These are phyloP conservation scores for Crotophaga sulcirostris DNA, from an alignment of 2,113 vertebrate genomes.

Conservation along the genomic window DNA sequence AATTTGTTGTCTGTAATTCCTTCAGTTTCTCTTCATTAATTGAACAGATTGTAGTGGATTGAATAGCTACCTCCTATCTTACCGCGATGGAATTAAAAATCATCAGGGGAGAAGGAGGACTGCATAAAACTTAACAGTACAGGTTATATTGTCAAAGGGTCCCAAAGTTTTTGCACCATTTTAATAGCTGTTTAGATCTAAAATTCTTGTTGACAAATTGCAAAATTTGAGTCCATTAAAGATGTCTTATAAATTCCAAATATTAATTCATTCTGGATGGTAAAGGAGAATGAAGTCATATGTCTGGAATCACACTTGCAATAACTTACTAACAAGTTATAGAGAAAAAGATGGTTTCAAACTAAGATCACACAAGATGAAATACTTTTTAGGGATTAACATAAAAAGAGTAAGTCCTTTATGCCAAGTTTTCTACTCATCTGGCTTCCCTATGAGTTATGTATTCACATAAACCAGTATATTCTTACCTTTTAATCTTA, in stretches of 20 bases:
- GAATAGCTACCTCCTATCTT: background rate
- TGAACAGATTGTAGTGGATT: background rate
- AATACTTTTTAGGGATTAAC: background rate
- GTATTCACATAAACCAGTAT: background rate
- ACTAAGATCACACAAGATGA: background rate
- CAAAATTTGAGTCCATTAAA: background rate
- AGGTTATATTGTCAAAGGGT: background rate
- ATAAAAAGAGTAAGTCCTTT: background rate
- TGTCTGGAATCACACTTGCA: background rate
- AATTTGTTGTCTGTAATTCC: background rate
- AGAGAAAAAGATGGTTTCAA: background rate
- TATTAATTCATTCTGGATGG: background rate
- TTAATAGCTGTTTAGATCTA: background rate
- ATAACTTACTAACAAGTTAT: background rate
- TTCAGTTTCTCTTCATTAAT: background rate
- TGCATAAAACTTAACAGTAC: background rate
- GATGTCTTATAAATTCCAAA: background rate
- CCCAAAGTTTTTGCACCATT: background rate
- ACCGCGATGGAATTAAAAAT: background rate
- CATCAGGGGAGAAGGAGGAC: background rate
- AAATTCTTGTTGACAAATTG: background rate
- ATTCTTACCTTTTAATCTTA: background rate
- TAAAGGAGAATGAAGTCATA: background rate
- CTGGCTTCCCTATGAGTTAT: background rate
- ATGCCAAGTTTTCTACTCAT: background rate